Percentiles rank a stretch among this genome's conserved stretches.
Evolutionary conservation across 2,113 vertebrate genomes (phyloP).

Genomic region (Romanogobio albipinnatus): DNA sequence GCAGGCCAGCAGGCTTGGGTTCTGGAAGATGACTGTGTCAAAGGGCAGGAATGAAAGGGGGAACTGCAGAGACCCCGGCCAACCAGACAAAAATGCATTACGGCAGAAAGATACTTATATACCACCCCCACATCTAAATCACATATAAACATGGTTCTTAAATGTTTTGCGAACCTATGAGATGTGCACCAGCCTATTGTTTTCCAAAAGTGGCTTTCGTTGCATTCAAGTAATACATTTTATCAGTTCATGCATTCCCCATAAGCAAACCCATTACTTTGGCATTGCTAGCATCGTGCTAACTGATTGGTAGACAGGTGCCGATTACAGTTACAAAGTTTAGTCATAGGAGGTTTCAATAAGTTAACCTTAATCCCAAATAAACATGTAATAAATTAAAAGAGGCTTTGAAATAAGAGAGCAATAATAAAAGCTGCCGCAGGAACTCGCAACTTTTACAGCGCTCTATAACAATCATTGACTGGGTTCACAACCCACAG

Average conservation of each 20-base stretch:
- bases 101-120: conserved; percentile 13
- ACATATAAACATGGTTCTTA: background rate
- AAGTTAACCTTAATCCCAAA: conserved; percentile 35
- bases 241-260: background rate
- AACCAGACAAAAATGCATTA: conserved; percentile 40
- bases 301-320: background rate
- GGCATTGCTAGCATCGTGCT: background rate
- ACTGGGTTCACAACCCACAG: conserved; percentile 64
- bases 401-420: conserved; percentile 39
- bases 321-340: background rate
- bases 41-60: conserved; percentile 49
- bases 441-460: conserved; percentile 63
- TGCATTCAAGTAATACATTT: background rate
- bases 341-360: conserved; percentile 1
- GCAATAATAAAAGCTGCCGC: conserved; percentile 34
- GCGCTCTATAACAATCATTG: conserved; percentile 60
- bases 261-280: background rate
- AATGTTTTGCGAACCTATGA: background rate
- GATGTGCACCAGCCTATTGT: background rate
- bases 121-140: conserved; percentile 23
- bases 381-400: conserved; percentile 45
- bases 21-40: conserved; percentile 59
- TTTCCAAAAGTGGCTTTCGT: background rate
- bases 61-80: background rate
- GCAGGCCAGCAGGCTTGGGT: conserved; percentile 69